Evolutionary conservation across 1,140 invertebrate species (phyloP).

Genomic region (Meloidogyne chitwoodi): DNA sequence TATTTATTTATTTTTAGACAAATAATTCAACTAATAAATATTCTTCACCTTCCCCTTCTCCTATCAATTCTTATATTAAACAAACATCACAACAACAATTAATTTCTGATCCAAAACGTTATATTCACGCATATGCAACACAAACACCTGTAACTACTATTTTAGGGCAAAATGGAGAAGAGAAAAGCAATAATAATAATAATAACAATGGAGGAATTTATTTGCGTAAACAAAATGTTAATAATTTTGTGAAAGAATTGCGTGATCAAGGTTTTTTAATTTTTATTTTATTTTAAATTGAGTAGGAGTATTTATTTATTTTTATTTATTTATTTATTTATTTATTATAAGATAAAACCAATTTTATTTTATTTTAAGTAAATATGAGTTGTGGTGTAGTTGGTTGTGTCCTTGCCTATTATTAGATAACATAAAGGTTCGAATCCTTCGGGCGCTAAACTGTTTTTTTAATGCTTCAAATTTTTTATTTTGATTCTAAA

Average conservation of each 20-base stretch:
- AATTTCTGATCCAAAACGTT: slow-evolving; percentile 11
- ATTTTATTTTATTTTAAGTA: too few relatives aligned
- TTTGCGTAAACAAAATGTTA: neutral
- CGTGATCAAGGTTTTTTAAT: slow-evolving; percentile 10
- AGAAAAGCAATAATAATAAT: neutral
- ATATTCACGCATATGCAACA: slow-evolving; percentile 19
- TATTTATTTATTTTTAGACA: neutral
- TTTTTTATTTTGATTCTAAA: too few relatives aligned
- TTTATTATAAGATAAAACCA: too few relatives aligned
- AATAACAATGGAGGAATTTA: neutral
- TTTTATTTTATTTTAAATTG: too few relatives aligned
- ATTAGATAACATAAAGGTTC: neutral
- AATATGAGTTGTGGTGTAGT: too few relatives aligned
- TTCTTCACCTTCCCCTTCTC: neutral
- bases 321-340: neutral
- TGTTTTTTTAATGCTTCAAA: neutral
- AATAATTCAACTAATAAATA: too few relatives aligned
- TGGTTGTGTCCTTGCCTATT: too few relatives aligned
- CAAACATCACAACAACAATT: neutral
- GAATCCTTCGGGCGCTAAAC: neutral
- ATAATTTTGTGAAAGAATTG: slow-evolving; percentile 18
- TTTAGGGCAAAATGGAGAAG: neutral
- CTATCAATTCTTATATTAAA: neutral
- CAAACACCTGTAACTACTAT: slow-evolving; percentile 15
- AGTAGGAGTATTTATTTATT: neutral